phyloP scores from a whole-genome alignment of 2,113 vertebrate species.

The Scomber scombrus region DNA sequence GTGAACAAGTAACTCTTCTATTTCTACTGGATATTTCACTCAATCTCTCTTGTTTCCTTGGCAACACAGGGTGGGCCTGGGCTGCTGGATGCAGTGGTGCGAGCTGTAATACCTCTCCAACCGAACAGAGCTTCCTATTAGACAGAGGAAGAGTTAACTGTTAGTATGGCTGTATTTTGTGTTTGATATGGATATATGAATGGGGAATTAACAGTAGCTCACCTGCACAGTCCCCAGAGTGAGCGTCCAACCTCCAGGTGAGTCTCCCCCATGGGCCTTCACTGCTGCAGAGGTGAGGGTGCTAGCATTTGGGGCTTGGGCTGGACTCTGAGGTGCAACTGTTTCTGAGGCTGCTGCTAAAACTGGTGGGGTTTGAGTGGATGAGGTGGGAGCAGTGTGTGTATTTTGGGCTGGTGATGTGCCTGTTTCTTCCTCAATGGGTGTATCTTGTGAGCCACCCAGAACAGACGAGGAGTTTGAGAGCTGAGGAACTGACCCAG shows the following conservation, averaged over 20 bases:
- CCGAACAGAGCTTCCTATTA: constrained; percentile 79
- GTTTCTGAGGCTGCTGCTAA: constrained; percentile 28
- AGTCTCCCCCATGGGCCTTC: constrained; percentile 62
- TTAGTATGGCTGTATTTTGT: neutral
- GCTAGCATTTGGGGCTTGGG: constrained; percentile 24
- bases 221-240: constrained; percentile 80
- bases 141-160: constrained; percentile 10
- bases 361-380: constrained; percentile 29
- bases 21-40: constrained; percentile 46
- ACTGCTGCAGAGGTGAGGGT: constrained; percentile 27
- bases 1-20: constrained; percentile 8
- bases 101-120: constrained; percentile 54
- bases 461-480: constrained; percentile 82
- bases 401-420: constrained; percentile 23
- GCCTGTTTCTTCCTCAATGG: constrained; percentile 63
- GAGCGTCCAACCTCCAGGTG: constrained; percentile 70
- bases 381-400: constrained; percentile 9
- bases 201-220: constrained; percentile 17
- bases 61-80: constrained; percentile 41
- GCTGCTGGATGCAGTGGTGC: constrained; percentile 60
- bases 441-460: constrained; percentile 72
- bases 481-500: constrained; percentile 63
- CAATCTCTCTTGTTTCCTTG: constrained; percentile 60
- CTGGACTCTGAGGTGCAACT: constrained; percentile 29
- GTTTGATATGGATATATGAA: neutral